Evolutionary conservation across 2,797 vertebrate genomes (phyloP).

Genomic region (Poeciliopsis paucimaculata): DNA sequence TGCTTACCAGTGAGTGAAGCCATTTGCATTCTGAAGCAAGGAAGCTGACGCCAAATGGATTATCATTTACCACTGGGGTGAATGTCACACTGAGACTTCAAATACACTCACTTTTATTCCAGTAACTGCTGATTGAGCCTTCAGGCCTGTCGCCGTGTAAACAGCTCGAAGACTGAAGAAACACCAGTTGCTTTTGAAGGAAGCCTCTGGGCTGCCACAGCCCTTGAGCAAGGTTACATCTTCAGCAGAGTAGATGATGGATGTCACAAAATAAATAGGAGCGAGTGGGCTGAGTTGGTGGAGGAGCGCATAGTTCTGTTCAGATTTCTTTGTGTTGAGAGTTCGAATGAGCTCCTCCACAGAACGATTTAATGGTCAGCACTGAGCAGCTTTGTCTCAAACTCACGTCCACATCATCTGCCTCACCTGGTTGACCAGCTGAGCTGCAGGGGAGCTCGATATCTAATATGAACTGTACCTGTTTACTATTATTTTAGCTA

Average conservation of each 20-base stretch:
- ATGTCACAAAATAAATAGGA: conserved; percentile 50
- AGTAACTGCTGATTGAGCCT: conserved; percentile 51
- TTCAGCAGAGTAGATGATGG: conserved; percentile 58
- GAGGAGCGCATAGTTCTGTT: conserved; percentile 62
- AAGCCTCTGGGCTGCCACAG: conserved; percentile 30
- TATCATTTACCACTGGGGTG: conserved; percentile 23
- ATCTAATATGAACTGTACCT: not conserved
- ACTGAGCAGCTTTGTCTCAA: conserved; percentile 12
- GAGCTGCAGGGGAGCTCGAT: not conserved
- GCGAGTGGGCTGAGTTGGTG: conserved; percentile 62
- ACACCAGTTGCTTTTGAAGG: conserved; percentile 48
- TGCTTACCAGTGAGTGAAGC: not conserved
- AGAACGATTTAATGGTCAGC: conserved; percentile 36
- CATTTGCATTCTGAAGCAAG: conserved; percentile 15
- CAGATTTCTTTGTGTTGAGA: conserved; percentile 47
- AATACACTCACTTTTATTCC: conserved; percentile 41
- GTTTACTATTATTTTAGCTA: not conserved
- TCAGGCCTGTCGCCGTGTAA: conserved; percentile 25
- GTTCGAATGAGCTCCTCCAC: conserved; percentile 51
- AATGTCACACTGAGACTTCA: conserved; percentile 36
- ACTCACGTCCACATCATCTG: conserved; percentile 5
- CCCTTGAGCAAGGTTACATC: conserved; percentile 29
- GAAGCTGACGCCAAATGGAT: conserved; percentile 19
- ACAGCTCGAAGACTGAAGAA: conserved; percentile 25
- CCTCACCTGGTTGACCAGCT: conserved; percentile 3